Percentiles rank a stretch among this genome's conserved stretches.
These are phyloP conservation scores for Bovichtus diacanthus DNA, from an alignment of 2,797 vertebrate species.

Conservation along the genomic window DNA sequence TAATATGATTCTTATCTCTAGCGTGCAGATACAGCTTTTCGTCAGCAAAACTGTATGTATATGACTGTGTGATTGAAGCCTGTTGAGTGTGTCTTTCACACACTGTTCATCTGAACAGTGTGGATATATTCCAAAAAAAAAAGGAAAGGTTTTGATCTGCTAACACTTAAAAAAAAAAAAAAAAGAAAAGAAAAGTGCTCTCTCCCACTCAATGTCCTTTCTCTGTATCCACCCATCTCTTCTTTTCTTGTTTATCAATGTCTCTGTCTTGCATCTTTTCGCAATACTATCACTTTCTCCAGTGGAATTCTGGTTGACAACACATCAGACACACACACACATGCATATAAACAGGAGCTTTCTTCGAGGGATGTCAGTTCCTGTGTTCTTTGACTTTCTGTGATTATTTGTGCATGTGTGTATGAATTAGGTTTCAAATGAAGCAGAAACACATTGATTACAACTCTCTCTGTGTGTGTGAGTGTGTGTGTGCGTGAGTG, in stretches of 20 bases:
- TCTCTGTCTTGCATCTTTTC: slow-evolving; percentile 1
- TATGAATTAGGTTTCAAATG: slow-evolving; percentile 58
- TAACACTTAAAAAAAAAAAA: too few relatives aligned
- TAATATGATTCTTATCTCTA: slow-evolving; percentile 16
- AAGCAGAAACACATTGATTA: slow-evolving; percentile 72
- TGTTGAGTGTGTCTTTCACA: slow-evolving; percentile 26
- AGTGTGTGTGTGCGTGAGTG: slow-evolving; percentile 11
- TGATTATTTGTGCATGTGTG: slow-evolving; percentile 46
- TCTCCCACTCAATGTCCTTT: background rate
- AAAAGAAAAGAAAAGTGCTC: slow-evolving; percentile 1
- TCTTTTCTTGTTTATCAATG: background rate
- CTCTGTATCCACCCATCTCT: background rate
- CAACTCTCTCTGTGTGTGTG: slow-evolving; percentile 28
- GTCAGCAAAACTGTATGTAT: background rate
- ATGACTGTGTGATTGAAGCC: background rate
- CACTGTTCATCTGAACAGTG: slow-evolving; percentile 6
- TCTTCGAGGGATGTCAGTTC: slow-evolving; percentile 46
- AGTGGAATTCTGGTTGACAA: slow-evolving; percentile 36
- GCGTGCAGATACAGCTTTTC: slow-evolving; percentile 2
- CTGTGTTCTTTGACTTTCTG: slow-evolving; percentile 51
- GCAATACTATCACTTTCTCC: slow-evolving; percentile 16
- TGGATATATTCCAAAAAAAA: slow-evolving; percentile 14
- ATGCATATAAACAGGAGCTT: slow-evolving; percentile 12
- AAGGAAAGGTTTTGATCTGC: slow-evolving; percentile 15
- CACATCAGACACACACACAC: background rate